Conservation (phyloP, 2,113 vertebrate genomes). For the Ellobius talpinus region DNA sequence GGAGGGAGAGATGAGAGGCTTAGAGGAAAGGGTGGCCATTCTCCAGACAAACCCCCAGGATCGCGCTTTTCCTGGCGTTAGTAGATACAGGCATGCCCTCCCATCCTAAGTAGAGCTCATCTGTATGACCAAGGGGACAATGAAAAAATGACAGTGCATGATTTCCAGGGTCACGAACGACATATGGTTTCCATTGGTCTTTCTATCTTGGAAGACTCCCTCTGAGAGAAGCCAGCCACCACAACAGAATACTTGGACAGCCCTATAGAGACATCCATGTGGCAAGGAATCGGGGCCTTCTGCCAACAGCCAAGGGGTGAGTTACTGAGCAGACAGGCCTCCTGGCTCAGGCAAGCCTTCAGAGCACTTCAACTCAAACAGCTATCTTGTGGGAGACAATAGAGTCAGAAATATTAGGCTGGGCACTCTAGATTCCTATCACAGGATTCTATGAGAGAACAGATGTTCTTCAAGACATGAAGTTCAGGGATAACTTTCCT, state of each 20-base stretch:
- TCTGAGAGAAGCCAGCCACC: neutral
- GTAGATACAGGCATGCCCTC: neutral
- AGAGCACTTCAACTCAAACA: neutral
- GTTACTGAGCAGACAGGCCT: neutral
- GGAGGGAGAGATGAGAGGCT: neutral
- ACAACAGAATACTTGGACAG: neutral
- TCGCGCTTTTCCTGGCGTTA: neutral
- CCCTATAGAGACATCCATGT: neutral
- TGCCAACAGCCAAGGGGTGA: neutral
- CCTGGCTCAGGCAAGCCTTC: neutral
- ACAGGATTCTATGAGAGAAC: neutral
- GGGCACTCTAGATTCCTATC: neutral
- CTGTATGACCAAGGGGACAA: neutral
- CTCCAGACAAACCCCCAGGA: neutral
- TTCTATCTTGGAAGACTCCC: neutral
- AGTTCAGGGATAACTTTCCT: neutral
- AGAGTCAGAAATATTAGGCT: neutral
- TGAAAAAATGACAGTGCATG: neutral
- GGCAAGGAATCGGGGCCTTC: neutral
- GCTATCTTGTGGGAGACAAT: neutral
- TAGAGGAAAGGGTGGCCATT: neutral
- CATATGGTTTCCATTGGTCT: neutral
- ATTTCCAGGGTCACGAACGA: slow-evolving; percentile 12
- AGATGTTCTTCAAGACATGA: neutral
- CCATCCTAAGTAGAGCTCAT: neutral